A percentile compares a stretch with the other conserved stretches of the same genome.
phyloP scores from a whole-genome alignment of 2,888 invertebrate genomes.

The Melinaea marsaeus region DNA sequence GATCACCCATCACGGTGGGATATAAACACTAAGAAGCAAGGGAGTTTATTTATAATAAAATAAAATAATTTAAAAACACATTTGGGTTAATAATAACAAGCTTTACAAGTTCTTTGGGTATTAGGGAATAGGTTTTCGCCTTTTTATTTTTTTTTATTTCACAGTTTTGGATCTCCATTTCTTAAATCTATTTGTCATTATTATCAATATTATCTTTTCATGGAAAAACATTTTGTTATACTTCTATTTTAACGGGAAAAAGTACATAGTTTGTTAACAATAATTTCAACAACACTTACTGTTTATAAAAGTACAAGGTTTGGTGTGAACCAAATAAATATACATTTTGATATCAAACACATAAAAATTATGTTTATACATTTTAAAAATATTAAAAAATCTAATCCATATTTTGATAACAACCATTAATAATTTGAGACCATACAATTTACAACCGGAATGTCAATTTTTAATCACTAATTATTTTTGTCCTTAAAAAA shows the following conservation, averaged over 20 bases:
- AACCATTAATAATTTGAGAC: constrained; percentile 49
- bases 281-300: no score
- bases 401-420: constrained; percentile 17
- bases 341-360: not conserved
- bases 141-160: constrained; percentile 12
- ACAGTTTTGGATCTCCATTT: constrained; percentile 13
- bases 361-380: constrained; percentile 9
- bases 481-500: no score
- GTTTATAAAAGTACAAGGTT: no score
- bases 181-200: constrained; percentile 29
- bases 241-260: no score
- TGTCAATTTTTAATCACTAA: constrained; percentile 46
- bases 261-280: no score
- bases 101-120: no score
- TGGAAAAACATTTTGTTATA: not conserved
- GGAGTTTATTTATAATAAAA: no score
- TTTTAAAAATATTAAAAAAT: not conserved
- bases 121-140: no score
- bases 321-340: no score
- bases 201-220: not conserved
- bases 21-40: not conserved
- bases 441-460: constrained; percentile 60
- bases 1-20: constrained; percentile 1
- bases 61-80: no score
- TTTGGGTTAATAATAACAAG: no score